Base-by-base conservation (phyloP, 2,797 vertebrate species). In the Melanotaenia trifasciata region DNA sequence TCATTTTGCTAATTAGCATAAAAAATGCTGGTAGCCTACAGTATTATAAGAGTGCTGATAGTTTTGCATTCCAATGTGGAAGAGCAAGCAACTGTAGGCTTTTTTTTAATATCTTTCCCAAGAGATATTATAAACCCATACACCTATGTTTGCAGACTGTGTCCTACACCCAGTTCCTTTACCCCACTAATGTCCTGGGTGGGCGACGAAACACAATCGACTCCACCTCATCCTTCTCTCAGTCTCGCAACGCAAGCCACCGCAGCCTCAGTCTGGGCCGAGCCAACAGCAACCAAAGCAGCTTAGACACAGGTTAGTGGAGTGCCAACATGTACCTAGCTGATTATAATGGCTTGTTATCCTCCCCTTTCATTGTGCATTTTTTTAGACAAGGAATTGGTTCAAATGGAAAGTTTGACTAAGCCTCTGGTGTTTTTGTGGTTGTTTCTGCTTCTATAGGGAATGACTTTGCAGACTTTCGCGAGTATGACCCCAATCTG, bases 111-210 rank as follows among this genome's bases (percentile, higher is more conserved):
- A 1, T 32, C 20, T 32, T 18, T 22, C 5, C 8, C 54, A 3
- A 32, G 20, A 2, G 10, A 51, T 11, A 40, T 80, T 4, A 18
- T 60, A 32, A 60, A 51, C n/a, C 47, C 10, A 16, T 28, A 1
- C 67, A 28, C 51, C 20, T 72, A 43, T 82, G 67, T 87, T 81
- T 76, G 33, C 90, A 99, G 98, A 98, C 98, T 0, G 98, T 99
- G 83, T 99, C 97, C 45, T 99, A 99, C 70, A 99, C 97, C 28
- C 98, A 99, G 91, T 98, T 99, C 92, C 93, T 99, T 9, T 97
- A 98, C 86, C 96, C 98, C 77, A 99, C 97, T 40, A 97, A 99
- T 57, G 97, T 95, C 81, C 94, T 99, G 58, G 97, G 96, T n/a
- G 91, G 94, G 32, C 95, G 98, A 33, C 95, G 98, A 71, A 99